phyloP scores from a whole-genome alignment of 2,888 invertebrate genomes.

The Polymixis flavicincta region DNA sequence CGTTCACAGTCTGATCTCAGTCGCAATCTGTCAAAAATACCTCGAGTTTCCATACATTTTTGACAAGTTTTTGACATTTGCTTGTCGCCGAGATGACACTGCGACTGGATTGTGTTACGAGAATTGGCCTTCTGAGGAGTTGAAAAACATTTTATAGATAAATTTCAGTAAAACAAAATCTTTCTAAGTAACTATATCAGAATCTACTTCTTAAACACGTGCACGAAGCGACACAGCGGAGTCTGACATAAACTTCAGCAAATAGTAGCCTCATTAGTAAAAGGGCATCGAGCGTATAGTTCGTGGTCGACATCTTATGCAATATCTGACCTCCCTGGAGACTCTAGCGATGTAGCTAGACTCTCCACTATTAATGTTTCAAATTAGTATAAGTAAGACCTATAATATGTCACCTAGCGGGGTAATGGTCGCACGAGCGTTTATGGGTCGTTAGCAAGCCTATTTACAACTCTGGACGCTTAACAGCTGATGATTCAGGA shows the following conservation, averaged over 20 bases:
- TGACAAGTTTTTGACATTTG: no score
- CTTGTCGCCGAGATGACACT: no score
- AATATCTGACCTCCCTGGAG: not conserved
- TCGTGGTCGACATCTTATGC: conserved; percentile 16
- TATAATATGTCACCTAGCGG: not conserved
- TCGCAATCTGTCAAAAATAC: no score
- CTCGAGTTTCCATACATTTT: no score
- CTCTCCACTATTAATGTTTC: conserved; percentile 12
- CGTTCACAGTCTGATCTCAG: no score
- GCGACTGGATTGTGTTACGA: no score
- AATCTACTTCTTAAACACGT: no score
- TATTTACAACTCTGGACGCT: not conserved
- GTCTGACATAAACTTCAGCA: not conserved
- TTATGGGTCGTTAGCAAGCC: conserved; percentile 9
- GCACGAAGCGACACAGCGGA: not conserved
- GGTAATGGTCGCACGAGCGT: conserved; percentile 5
- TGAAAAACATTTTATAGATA: not conserved
- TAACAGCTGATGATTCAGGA: no score
- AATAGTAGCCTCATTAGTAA: conserved; percentile 5
- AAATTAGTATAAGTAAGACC: not conserved
- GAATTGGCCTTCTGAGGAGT: no score
- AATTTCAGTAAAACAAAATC: not conserved
- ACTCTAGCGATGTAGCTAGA: not conserved
- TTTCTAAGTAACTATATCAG: not conserved
- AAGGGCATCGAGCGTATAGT: not conserved